Evolutionary conservation across 2,113 vertebrate genomes (phyloP), one percentile per base, ranked within the genome.

Genomic region (Tapirus terrestris): DNA sequence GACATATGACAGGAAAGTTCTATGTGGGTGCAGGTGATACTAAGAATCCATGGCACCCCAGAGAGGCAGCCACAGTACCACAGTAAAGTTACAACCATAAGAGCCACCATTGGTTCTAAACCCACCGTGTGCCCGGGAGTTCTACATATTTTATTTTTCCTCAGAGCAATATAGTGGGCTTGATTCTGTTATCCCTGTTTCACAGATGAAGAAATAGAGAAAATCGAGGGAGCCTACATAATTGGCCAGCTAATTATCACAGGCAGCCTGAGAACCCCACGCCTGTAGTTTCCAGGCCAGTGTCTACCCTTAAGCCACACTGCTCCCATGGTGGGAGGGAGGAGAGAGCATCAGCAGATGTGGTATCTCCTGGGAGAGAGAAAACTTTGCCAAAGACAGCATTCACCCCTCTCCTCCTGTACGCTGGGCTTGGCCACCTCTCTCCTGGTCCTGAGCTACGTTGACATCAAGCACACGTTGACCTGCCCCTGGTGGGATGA

Each of bases 221-320:
- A 60, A 95, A 29, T 29, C 13, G 2, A 72, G 51, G 79, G 31
- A 65, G 43, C 14, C 27, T 63, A 14, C 29, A 16, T 36, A 48
- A 36, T 88, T 36, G 80, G 80, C 17, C 39, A 31, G 20, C 23
- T 81, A 75, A 25, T 45, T 11, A 1, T 68, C 27, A 45, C 9
- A 18, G 27, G 45, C 25, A 45, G 45, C 11, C 1, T 9, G 21
- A 53, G 16, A 1, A 1, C 8, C 45, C n/a, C 6, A 0, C 12
- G 3, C 56, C 21, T 2, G 2, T 0, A 79, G n/a, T 11, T 83
- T 48, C 13, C 58, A 31, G 21, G 14, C 14, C 76, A 53, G 25
- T n/a, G 5, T 4, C 29, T 18, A 12, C 21, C 33, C 6, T 11
- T 0, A 67, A 75, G 76, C 11, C 43, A 48, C 63, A 13, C 33